These are phyloP conservation scores for Plebejus anna DNA, from an alignment of 2,888 invertebrate species.

Conservation along the genomic window DNA sequence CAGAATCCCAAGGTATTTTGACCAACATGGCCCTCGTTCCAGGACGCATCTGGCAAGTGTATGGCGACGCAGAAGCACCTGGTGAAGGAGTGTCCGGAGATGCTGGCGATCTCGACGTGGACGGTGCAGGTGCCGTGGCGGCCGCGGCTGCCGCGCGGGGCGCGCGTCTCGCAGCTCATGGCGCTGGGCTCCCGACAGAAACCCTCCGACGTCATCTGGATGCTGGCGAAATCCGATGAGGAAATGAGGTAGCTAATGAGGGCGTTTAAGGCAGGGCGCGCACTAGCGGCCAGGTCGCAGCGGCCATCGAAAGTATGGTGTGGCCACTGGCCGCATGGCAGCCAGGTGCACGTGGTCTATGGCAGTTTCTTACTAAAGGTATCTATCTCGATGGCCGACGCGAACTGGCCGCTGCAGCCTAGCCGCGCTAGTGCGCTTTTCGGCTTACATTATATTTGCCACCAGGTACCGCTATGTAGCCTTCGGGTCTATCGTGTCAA, in stretches of 20 bases:
- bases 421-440: too few relatives aligned
- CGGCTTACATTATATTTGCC: too few relatives aligned
- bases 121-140: slow-evolving; percentile 88
- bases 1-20: background rate
- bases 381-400: too few relatives aligned
- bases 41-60: slow-evolving; percentile 76
- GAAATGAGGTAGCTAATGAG: slow-evolving; percentile 85
- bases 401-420: too few relatives aligned
- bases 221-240: slow-evolving; percentile 87
- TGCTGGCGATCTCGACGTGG: slow-evolving; percentile 90
- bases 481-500: too few relatives aligned
- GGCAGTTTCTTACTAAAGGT: too few relatives aligned
- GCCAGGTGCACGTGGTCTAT: too few relatives aligned
- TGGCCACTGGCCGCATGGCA: too few relatives aligned
- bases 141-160: slow-evolving; percentile 85
- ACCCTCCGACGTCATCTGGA: slow-evolving; percentile 88
- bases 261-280: background rate
- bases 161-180: slow-evolving; percentile 86
- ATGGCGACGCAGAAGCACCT: slow-evolving; percentile 77
- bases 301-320: too few relatives aligned
- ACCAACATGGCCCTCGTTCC: background rate
- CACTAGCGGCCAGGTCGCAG: too few relatives aligned
- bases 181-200: slow-evolving; percentile 85
- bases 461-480: too few relatives aligned
- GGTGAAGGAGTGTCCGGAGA: slow-evolving; percentile 89